phyloP scores from a whole-genome alignment of 2,113 vertebrate species.

The Phycodurus eques region DNA sequence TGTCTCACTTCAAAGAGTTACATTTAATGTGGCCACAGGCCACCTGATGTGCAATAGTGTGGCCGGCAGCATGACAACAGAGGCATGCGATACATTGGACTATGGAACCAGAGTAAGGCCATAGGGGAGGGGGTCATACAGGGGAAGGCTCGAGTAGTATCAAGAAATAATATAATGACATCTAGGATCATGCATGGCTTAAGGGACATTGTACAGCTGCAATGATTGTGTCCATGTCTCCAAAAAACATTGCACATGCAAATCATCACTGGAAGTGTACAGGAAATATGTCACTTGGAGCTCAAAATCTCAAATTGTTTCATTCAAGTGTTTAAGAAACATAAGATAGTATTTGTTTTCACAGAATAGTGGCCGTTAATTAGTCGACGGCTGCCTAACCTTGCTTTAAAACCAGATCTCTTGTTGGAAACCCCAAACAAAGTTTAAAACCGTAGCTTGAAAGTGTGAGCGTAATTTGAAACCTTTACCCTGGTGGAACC shows the following conservation, averaged over 20 bases:
- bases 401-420: background rate
- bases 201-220: background rate
- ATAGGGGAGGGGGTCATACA: background rate
- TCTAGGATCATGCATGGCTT: background rate
- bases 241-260: background rate
- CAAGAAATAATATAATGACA: background rate
- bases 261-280: background rate
- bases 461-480: too few species aligned
- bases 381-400: background rate
- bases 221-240: background rate
- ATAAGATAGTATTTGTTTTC: background rate
- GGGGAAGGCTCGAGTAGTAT: slow-evolving; percentile 9
- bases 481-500: too few species aligned
- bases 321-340: background rate
- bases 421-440: too few species aligned
- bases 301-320: background rate
- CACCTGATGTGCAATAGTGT: slow-evolving; percentile 24
- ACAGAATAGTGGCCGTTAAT: background rate
- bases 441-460: too few species aligned
- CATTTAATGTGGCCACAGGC: slow-evolving; percentile 13
- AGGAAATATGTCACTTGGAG: background rate
- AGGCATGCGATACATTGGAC: slow-evolving; percentile 24
- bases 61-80: slow-evolving; percentile 36
- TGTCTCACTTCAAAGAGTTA: slow-evolving; percentile 31
- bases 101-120: slow-evolving; percentile 11